Evolutionary conservation across 2,113 vertebrate genomes (phyloP).

Genomic region (Phylloscopus trochilus): DNA sequence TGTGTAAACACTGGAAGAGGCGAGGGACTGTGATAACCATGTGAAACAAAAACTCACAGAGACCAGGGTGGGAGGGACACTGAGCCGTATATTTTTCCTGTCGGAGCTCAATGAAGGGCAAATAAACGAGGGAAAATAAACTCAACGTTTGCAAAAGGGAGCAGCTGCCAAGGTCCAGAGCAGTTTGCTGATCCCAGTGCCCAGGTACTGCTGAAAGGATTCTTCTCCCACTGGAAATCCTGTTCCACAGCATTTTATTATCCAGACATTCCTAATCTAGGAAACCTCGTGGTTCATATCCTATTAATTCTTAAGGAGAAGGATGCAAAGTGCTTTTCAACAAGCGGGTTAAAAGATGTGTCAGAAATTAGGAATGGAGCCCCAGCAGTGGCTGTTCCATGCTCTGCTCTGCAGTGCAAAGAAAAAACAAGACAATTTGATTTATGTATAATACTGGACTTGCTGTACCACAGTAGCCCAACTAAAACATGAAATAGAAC

Average conservation of each 20-base stretch:
- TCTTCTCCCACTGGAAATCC: not conserved
- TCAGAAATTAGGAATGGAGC: not conserved
- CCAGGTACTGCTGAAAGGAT: not conserved
- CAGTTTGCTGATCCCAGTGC: not conserved
- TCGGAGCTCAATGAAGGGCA: not conserved
- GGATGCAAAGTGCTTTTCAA: not conserved
- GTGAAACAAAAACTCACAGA: not conserved
- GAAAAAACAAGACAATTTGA: not conserved
- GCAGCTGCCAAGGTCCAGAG: not conserved
- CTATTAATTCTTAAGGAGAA: not conserved
- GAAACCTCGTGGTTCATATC: not conserved
- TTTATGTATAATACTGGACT: not conserved
- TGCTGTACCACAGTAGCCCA: not conserved
- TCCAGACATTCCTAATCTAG: not conserved
- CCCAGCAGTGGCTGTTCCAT: fast-evolving
- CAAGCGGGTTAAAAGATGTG: not conserved
- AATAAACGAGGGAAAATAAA: not conserved
- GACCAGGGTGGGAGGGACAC: not conserved
- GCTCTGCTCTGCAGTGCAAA: not conserved
- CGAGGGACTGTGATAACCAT: fast-evolving
- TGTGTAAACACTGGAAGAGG: not conserved
- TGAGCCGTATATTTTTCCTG: not conserved
- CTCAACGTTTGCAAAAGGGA: not conserved
- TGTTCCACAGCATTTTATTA: not conserved
- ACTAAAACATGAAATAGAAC: not conserved